Base-by-base conservation (phyloP, 1,140 invertebrate genomes). In the Phortica variegata region DNA sequence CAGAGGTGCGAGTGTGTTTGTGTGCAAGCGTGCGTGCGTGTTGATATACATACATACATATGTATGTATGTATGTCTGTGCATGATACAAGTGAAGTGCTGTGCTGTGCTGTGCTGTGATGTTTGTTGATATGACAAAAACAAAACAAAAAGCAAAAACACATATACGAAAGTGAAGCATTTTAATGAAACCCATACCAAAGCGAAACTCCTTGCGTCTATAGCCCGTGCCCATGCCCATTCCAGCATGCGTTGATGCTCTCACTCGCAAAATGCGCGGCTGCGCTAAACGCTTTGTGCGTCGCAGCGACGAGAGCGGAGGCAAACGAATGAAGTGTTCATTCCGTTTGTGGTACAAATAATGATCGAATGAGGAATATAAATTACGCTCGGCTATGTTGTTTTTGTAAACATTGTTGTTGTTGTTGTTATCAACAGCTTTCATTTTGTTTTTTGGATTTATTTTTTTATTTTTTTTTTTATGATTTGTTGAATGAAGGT, bases 121-220 rank as follows among this genome's bases (percentile, higher is more conserved):
- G 6, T 41, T 40, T 47, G 39, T 37, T 15, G 19, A 13, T 18
- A 15, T 15, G 16, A 38, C n/a, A n/a, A n/a, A n/a, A n/a, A n/a
- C n/a, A 43, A 49, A 29, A 36, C 18, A 21, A 41, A 21, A 12
- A n/a, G 6, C 23, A 38, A 44, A 19, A 41, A 15, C 4, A 33
- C 23, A 21, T 29, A 32, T 31, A 18, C 34, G 19, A 52, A 31
- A 33, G 16, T 51, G 39, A 38, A 26, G 34, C 31, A 32, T 12
- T 31, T 40, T 36, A n/a, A 32, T 43, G 16, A 56, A 48, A 45
- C 60, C 80, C 61, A 81, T 80, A 79, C 82, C 80, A 75, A 81
- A 82, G 78, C 74, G 77, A 74, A 80, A 80, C 39, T 78, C 75
- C 78, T 80, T 66, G 49, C 55, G 57, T 42, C 54, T 58, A 60